Base-by-base conservation (phyloP, 2,113 vertebrate species). In the Polypterus bichir region DNA sequence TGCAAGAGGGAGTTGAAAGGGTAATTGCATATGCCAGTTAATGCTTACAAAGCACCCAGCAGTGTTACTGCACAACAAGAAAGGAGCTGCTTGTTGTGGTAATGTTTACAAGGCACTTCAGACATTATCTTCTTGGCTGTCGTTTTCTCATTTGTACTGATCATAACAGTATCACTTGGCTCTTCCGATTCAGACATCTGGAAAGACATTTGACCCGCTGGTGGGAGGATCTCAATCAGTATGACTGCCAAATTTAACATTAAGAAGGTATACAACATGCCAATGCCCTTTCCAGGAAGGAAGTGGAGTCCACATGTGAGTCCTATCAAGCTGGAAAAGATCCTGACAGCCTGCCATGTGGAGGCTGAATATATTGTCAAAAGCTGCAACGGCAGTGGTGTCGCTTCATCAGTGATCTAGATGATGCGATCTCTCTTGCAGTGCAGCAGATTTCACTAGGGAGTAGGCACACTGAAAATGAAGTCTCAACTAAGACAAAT, bases 251-350 rank as follows among this genome's bases (percentile, higher is more conserved):
- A 3, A 64, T 64, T 3, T 44, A 62, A 11, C 57, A 66, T 46
- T 5, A 49, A 47, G 54, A 47, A 9, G 64, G 64, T 7, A 11
- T 5, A 3, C 57, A 27, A 46, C 57, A 64, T 11, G 9, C 27
- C 3, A 66, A 66, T 47, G 64, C 52, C 5, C 53, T 63, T 46
- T 63, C 61, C 6, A 47, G 61, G 5, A 3, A n/a, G 45, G 7
- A 49, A 7, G n/a, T 48, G 7, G 58, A 54, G 11, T 9, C 46
- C n/a, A 9, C 7, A 4, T 57, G 64, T 44, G 60, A 66, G 54
- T 66, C 59, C n/a, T 66, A 66, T 11, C 59, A 61, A 66, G 64
- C 64, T 6, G 59, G 64, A 10, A 57, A 56, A n/a, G 48, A 56
- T 7, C 27, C 57, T 9, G 55, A 48, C 8, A 47, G 53, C 9